A percentile compares a stretch with the other conserved stretches of the same genome.
Conservation (phyloP, 2,888 invertebrate genomes). For the Plagiodera versicolora region DNA sequence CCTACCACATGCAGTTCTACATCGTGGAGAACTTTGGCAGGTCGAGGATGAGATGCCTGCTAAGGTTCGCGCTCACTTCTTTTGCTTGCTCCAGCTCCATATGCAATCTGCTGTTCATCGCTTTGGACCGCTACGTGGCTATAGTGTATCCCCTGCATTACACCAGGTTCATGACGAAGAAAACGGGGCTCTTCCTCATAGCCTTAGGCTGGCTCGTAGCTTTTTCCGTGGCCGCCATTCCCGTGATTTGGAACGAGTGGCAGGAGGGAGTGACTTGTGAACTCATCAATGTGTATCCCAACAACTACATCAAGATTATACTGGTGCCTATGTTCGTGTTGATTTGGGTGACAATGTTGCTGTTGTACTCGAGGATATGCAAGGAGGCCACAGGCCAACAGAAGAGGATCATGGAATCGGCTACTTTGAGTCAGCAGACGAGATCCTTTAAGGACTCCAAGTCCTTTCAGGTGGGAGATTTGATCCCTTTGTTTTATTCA, state of each 20-base stretch:
- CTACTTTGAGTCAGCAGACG: conserved; percentile 32
- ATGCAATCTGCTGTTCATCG: conserved; percentile 76
- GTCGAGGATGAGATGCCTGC: conserved; percentile 66
- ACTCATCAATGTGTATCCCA: conserved; percentile 65
- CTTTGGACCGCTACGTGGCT: conserved; percentile 77
- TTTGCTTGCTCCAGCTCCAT: conserved; percentile 79
- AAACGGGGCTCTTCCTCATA: conserved; percentile 65
- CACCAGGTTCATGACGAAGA: conserved; percentile 73
- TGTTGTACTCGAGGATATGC: conserved; percentile 78
- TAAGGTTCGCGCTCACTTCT: conserved; percentile 73
- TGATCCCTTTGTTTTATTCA: background rate
- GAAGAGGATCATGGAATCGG: conserved; percentile 62
- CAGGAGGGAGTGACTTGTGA: conserved; percentile 61
- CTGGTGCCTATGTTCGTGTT: conserved; percentile 73
- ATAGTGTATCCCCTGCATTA: conserved; percentile 80
- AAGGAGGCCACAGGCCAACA: conserved; percentile 75
- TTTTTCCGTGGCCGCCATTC: conserved; percentile 67
- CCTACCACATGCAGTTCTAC: conserved; percentile 79
- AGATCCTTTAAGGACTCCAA: conserved; percentile 66
- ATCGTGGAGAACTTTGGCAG: conserved; percentile 62
- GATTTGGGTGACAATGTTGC: conserved; percentile 74
- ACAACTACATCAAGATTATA: conserved; percentile 53
- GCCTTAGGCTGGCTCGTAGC: conserved; percentile 69
- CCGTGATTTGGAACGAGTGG: conserved; percentile 80
- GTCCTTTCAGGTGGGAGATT: conserved; percentile 67